Percentiles rank a stretch among this genome's conserved stretches.
These are phyloP conservation scores for Pheosia tremula DNA, from an alignment of 2,888 invertebrate genomes.

Conservation along the genomic window DNA sequence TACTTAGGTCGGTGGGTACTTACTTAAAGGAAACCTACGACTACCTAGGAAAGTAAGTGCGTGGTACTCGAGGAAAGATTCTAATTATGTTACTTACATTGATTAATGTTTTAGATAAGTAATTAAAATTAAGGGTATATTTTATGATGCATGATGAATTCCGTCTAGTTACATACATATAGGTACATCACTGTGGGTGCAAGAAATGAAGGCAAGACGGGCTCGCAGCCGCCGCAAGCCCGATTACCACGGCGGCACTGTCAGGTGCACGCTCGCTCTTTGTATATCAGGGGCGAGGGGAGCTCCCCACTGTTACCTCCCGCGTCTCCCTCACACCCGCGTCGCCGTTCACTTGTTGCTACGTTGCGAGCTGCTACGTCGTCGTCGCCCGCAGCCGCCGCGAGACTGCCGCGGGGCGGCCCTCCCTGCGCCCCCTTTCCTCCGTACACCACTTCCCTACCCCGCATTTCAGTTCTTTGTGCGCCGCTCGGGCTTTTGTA, in stretches of 20 bases:
- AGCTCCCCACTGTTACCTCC: constrained; percentile 52
- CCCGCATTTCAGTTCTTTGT: constrained; percentile 83
- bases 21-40: not conserved
- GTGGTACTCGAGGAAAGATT: too few relatives aligned
- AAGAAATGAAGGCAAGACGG: too few relatives aligned
- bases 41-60: too few relatives aligned
- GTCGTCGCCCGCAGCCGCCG: constrained; percentile 20
- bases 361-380: constrained; percentile 64
- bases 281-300: constrained; percentile 57
- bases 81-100: too few relatives aligned
- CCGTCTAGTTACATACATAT: too few relatives aligned
- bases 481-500: constrained; percentile 72
- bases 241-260: constrained; percentile 37
- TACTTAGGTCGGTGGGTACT: not conserved
- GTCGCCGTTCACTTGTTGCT: constrained; percentile 82
- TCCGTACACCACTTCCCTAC: constrained; percentile 62
- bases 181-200: not conserved
- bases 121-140: too few relatives aligned
- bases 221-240: too few relatives aligned
- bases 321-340: constrained; percentile 59
- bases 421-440: constrained; percentile 62
- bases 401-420: constrained; percentile 68
- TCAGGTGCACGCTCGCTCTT: constrained; percentile 73
- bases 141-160: too few relatives aligned
- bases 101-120: too few relatives aligned